Evolutionary conservation across 2,888 invertebrate genomes (phyloP).

Genomic region (Nemurella pictetii): DNA sequence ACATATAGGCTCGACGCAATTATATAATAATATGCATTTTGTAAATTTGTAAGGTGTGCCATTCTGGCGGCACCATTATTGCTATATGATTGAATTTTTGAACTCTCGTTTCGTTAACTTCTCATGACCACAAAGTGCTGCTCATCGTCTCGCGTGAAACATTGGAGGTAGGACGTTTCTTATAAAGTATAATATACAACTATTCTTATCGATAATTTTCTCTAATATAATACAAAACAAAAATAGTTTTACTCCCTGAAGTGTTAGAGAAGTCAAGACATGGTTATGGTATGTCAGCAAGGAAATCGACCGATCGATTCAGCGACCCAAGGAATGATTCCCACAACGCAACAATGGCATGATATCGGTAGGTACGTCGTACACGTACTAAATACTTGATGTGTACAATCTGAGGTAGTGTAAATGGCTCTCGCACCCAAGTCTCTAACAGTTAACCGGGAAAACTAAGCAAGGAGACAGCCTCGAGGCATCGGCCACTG

Average conservation of each 20-base stretch:
- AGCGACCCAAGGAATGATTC: too few relatives aligned
- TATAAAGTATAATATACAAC: not conserved
- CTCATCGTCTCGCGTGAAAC: not conserved
- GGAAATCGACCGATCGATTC: too few relatives aligned
- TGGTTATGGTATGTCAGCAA: not conserved
- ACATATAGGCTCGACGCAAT: not conserved
- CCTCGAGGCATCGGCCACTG: too few relatives aligned
- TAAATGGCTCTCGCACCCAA: not conserved
- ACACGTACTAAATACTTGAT: not conserved
- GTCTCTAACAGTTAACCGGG: not conserved
- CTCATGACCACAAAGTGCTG: not conserved
- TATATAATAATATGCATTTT: not conserved
- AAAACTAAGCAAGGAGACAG: not conserved
- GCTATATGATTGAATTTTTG: not conserved
- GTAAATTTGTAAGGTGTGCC: not conserved
- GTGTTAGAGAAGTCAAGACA: not conserved
- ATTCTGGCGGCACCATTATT: not conserved
- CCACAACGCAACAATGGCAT: not conserved
- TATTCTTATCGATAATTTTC: not conserved
- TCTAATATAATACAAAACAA: not conserved
- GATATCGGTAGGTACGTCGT: not conserved
- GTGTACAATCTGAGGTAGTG: not conserved
- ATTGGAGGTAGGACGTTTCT: constrained; percentile 20
- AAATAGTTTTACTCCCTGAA: not conserved
- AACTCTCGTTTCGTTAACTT: not conserved